Base-by-base conservation (phyloP, 2,113 vertebrate species). In the Anthoscopus minutus region DNA sequence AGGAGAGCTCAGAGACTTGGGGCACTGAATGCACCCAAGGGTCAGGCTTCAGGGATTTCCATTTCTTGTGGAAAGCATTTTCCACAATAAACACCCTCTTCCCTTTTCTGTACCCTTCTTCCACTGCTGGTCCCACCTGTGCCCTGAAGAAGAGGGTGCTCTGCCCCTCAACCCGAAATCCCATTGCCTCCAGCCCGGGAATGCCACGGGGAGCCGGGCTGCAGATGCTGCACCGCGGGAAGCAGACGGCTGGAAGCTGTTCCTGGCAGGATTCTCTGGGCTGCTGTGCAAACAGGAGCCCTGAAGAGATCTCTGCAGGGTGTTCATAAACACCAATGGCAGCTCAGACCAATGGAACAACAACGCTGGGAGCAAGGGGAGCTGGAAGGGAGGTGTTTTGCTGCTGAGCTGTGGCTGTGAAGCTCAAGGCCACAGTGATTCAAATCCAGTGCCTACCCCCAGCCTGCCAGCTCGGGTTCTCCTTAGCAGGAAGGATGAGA, bases 221-320 rank as follows among this genome's bases (percentile, higher is more conserved):
- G 30, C 82, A 38, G 74, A 6, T 61, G 84, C 81, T 65, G 64
- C 0, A 0, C 67, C 2, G 1, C 1, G 0, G 67, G 47, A 24
- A 35, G 42, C 69, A 81, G 81, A 40, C 60, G 83, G 42, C 56
- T 73, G 56, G 84, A 7, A 38, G 65, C 56, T 62, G 51, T 40
- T 80, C 60, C 65, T 71, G 73, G 53, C 65, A 50, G 85, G 73
- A 28, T 81, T 64, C 21, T 51, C 7, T 1, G 16, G 89, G 58
- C 78, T 94, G 37, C 78, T 66, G 56, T 47, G 65, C 38, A 47
- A 85, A 30, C 25, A 6, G 0, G 2, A 94, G 81, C 86, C 82
- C 66, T 44, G 22, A 47, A 51, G 88, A 35, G 70, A 51, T 71
- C 51, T 51, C 70, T 53, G 37, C 45, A n/a, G 82, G 50, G 19